phyloP scores from a whole-genome alignment of 1,140 invertebrate species.

The Drosophila sulfurigaster region DNA sequence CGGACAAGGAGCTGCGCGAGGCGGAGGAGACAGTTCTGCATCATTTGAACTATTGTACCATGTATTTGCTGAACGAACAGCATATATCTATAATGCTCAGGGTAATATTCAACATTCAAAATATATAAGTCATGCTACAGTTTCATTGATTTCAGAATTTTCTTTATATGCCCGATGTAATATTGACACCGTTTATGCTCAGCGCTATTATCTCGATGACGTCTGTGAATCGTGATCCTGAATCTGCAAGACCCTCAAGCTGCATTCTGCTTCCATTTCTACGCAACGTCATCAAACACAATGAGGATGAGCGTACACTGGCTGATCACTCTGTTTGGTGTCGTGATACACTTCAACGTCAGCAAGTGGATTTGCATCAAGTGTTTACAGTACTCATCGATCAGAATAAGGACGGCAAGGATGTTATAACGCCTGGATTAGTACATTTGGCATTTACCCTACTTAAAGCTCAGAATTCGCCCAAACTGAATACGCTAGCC shows the following conservation, averaged over 20 bases:
- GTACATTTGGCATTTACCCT: conserved; percentile 72
- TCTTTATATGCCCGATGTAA: conserved; percentile 69
- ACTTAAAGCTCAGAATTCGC: conserved; percentile 65
- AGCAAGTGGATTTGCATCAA: conserved; percentile 74
- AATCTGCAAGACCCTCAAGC: conserved; percentile 60
- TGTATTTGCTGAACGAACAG: conserved; percentile 74
- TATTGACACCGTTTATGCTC: conserved; percentile 78
- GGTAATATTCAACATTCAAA: conserved; percentile 26
- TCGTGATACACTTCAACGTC: conserved; percentile 74
- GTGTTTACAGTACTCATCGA: conserved; percentile 77
- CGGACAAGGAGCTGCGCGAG: conserved; percentile 80
- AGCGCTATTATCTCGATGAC: conserved; percentile 81
- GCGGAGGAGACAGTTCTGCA: conserved; percentile 80
- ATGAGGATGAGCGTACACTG: conserved; percentile 72
- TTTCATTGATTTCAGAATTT: conserved; percentile 61
- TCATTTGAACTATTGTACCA: conserved; percentile 81
- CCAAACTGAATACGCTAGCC: conserved; percentile 65
- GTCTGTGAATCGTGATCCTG: conserved; percentile 74
- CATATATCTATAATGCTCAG: conserved; percentile 68
- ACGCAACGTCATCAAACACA: conserved; percentile 74
- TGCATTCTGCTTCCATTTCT: conserved; percentile 72
- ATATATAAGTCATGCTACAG: background rate
- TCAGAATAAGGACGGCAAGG: conserved; percentile 82
- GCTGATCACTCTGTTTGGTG: conserved; percentile 77
- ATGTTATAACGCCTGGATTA: conserved; percentile 78